Evolutionary conservation across 2,888 invertebrate species (phyloP), one percentile per base, ranked within the genome.

Genomic region (Philopedon plagiatum): DNA sequence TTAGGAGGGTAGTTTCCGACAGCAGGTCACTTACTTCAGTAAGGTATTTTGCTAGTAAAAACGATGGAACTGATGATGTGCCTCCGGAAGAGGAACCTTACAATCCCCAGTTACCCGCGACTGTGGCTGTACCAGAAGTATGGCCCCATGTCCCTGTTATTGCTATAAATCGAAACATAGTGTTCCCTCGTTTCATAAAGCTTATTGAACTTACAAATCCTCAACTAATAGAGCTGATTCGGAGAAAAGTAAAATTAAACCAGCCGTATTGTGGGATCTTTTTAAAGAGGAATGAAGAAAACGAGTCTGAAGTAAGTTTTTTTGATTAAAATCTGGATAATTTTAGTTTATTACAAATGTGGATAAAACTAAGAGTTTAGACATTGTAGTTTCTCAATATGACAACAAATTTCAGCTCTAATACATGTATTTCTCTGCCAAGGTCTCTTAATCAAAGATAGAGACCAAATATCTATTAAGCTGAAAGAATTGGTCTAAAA

Each of bases 251-350:
- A 0, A 94, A 94, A 84, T 86, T 99, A 13, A 97, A 97, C 84
- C 97, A 98, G 84, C 99, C 99, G 0, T 99, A 99, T 82, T 93
- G 97, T 57, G 99, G 99, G 3, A 93, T 99, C 58, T 99, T 99
- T 83, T 87, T 99, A 78, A 97, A 98, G 81, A 96, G 93, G 83
- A 92, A 93, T 81, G 95, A 96, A 81, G 96, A 94, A 77, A 94
- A 94, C 82, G 95, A 96, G 76, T 88, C 91, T 0, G 98, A 98
- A 82, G 75, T 74, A 37, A 8, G 39, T 58, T n/a, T n/a, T n/a
- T n/a, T n/a, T n/a, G n/a, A n/a, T n/a, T n/a, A n/a, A n/a, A n/a
- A n/a, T n/a, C n/a, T n/a, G n/a, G n/a, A n/a, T n/a, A n/a, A n/a
- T n/a, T n/a, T n/a, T n/a, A n/a, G n/a, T n/a, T n/a, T n/a, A n/a